Conservation (phyloP, 2,888 invertebrate genomes). For the Ophion obscuratus region DNA sequence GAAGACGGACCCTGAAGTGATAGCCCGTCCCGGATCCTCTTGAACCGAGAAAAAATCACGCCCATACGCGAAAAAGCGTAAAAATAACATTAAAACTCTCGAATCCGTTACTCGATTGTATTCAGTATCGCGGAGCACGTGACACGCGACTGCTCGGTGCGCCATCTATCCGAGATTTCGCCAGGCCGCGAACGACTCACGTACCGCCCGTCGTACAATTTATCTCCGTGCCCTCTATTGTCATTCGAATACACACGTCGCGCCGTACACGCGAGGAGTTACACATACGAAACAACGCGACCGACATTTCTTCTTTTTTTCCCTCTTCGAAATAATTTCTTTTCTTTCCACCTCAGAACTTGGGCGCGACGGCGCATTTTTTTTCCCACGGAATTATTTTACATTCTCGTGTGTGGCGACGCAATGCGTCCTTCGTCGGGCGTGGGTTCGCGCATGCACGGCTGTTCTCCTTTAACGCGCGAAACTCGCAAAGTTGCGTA, state of each 20-base stretch:
- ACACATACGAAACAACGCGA: slow-evolving; percentile 2
- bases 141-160: too few species aligned
- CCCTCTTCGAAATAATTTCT: too few species aligned
- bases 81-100: too few species aligned
- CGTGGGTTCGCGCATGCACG: slow-evolving; percentile 36
- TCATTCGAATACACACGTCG: background rate
- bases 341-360: background rate
- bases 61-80: too few species aligned
- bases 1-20: too few species aligned
- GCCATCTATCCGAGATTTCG: too few species aligned
- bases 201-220: too few species aligned
- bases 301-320: slow-evolving; percentile 8
- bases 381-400: slow-evolving; percentile 68
- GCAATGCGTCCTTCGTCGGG: slow-evolving; percentile 45
- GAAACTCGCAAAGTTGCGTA: slow-evolving; percentile 47
- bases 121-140: too few species aligned
- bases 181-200: too few species aligned
- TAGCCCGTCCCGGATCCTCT: too few species aligned
- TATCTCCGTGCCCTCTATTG: slow-evolving; percentile 13
- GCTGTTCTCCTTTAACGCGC: slow-evolving; percentile 4
- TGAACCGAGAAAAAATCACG: too few species aligned
- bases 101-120: too few species aligned
- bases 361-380: slow-evolving; percentile 4
- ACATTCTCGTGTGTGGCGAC: slow-evolving; percentile 61
- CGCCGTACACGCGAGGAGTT: background rate